phyloP scores from a whole-genome alignment of 2,888 invertebrate genomes.

The Eupithecia vulgata region DNA sequence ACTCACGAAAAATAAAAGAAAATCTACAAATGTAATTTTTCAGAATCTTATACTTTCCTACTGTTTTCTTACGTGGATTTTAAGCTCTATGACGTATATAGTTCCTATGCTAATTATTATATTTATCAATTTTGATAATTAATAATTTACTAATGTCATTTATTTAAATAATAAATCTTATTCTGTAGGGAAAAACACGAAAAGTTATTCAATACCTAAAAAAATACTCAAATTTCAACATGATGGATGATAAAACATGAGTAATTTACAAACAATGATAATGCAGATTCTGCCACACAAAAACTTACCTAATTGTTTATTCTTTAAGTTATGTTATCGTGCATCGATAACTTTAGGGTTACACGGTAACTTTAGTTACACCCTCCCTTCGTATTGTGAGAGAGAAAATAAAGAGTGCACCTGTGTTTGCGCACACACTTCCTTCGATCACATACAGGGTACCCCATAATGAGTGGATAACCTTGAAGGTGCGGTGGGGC shows the following conservation, averaged over 20 bases:
- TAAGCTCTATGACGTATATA: neutral
- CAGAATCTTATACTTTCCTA: neutral
- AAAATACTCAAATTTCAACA: neutral
- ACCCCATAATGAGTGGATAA: too few species aligned
- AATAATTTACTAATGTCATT: too few species aligned
- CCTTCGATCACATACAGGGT: too few species aligned
- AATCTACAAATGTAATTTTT: neutral
- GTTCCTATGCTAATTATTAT: neutral
- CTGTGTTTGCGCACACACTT: neutral
- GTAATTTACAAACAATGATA: slow-evolving; percentile 1
- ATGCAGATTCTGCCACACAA: neutral
- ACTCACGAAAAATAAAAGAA: neutral
- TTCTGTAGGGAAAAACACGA: neutral
- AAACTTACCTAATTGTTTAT: neutral
- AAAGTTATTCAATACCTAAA: neutral
- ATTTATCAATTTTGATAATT: too few species aligned
- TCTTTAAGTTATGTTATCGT: neutral
- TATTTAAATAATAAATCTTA: too few species aligned
- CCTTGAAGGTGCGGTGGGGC: too few species aligned
- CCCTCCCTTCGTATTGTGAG: neutral
- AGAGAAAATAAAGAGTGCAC: neutral
- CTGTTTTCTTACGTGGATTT: neutral
- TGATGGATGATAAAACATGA: neutral
- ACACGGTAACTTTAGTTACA: neutral
- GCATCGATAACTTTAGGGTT: slow-evolving; percentile 3